Conservation (phyloP, 1,140 invertebrate species). For the Brachionus rotundiformis region DNA sequence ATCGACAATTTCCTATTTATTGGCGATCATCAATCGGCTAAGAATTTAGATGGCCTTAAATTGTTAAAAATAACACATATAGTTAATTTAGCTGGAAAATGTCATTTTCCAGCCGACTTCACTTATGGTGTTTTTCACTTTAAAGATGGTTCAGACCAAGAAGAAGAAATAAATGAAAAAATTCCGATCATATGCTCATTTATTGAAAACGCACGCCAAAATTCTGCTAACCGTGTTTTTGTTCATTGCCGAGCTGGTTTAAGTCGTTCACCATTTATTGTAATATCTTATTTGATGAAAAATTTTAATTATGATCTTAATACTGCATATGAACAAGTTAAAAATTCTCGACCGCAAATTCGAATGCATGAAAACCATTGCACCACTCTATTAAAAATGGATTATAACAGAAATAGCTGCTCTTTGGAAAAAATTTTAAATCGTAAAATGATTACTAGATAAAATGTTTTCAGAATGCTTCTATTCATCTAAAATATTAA, state of each 20-base stretch:
- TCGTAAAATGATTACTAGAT: not conserved
- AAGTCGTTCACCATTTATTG: conserved; percentile 89
- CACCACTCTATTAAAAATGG: not conserved
- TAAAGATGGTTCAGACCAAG: conserved; percentile 2
- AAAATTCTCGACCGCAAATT: not conserved
- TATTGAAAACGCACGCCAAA: conserved; percentile 9
- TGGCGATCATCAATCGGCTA: not conserved
- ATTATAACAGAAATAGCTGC: not conserved
- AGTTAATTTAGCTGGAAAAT: conserved; percentile 12
- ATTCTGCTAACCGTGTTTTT: conserved; percentile 69
- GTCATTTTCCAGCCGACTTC: conserved; percentile 7
- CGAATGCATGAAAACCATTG: conserved; percentile 25
- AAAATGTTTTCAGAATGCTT: not conserved
- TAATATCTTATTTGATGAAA: conserved; percentile 88
- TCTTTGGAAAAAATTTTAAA: conserved; percentile 20
- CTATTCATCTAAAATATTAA: no score
- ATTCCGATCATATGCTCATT: not conserved
- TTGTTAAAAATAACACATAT: not conserved
- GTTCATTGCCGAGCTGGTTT: conserved; percentile 94
- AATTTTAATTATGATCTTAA: conserved; percentile 67
- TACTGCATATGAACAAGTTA: conserved; percentile 65
- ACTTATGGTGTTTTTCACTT: not conserved
- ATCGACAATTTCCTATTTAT: conserved; percentile 13
- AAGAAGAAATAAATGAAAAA: not conserved
- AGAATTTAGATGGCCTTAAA: not conserved